Evolutionary conservation across 2,888 invertebrate species (phyloP).

Genomic region (Diaphora mendica): DNA sequence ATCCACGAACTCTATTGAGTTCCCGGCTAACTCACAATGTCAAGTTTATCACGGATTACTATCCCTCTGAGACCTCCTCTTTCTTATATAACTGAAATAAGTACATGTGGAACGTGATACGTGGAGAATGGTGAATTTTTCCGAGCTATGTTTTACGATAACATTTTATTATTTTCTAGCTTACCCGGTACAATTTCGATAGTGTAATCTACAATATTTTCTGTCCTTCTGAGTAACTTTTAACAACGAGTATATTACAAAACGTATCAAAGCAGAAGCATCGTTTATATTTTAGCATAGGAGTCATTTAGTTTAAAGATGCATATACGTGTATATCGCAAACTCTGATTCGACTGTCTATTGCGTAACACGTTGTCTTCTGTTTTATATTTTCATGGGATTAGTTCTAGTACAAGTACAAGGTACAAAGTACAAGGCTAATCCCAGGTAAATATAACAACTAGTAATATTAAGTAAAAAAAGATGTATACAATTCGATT

Average conservation of each 20-base stretch:
- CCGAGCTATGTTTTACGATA: not conserved
- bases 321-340: not conserved
- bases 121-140: not conserved
- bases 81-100: slow-evolving; percentile 18
- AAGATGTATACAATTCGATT: no score
- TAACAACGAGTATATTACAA: not conserved
- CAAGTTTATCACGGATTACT: slow-evolving; percentile 42
- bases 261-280: not conserved
- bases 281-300: no score
- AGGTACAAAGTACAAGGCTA: no score
- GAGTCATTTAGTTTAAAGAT: not conserved
- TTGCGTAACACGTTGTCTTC: not conserved
- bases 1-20: slow-evolving; percentile 10
- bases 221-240: not conserved
- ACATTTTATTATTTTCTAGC: not conserved
- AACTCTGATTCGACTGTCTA: no score
- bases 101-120: not conserved
- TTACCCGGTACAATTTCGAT: not conserved
- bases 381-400: not conserved
- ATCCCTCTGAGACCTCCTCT: slow-evolving; percentile 16
- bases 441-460: no score
- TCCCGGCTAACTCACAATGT: slow-evolving; percentile 29
- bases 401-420: no score
- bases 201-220: not conserved
- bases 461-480: no score